phyloP scores from a whole-genome alignment of 1,140 invertebrate genomes.

The Drosophila auraria region DNA sequence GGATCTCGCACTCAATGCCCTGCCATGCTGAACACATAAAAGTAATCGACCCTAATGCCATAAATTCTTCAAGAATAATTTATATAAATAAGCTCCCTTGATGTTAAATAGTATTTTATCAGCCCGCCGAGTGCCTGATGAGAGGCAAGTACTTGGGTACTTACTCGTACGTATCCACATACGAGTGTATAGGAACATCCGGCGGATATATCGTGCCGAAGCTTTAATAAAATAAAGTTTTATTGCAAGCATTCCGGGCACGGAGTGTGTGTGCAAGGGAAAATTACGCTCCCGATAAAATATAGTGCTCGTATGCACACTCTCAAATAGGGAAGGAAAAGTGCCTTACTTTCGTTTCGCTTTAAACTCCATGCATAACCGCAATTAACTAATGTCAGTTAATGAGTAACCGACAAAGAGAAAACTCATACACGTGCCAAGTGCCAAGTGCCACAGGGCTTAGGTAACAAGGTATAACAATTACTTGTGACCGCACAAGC shows the following conservation, averaged over 20 bases:
- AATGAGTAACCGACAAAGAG: conserved; percentile 46
- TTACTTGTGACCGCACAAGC: conserved; percentile 4
- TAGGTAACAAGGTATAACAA: conserved; percentile 19
- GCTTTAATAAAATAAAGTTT: conserved; percentile 45
- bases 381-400: conserved; percentile 51
- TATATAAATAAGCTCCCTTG: conserved; percentile 44
- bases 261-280: conserved; percentile 3
- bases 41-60: conserved; percentile 47
- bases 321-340: neutral
- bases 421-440: conserved; percentile 40
- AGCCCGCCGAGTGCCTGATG: conserved; percentile 18
- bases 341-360: conserved; percentile 5
- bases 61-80: conserved; percentile 37
- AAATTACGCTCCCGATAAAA: conserved; percentile 26
- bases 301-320: neutral
- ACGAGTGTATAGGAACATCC: conserved; percentile 25
- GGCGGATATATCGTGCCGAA: conserved; percentile 38
- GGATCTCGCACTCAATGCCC: conserved; percentile 12
- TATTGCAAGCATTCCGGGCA: conserved; percentile 27
- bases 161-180: conserved; percentile 7
- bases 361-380: conserved; percentile 43
- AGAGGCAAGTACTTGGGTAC: conserved; percentile 12
- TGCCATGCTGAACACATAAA: conserved; percentile 35
- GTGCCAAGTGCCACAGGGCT: conserved; percentile 23
- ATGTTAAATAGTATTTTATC: conserved; percentile 53